A percentile compares a stretch with the other conserved stretches of the same genome.
phyloP scores from a whole-genome alignment of 2,797 vertebrate species.

The Urophycis tenuis region DNA sequence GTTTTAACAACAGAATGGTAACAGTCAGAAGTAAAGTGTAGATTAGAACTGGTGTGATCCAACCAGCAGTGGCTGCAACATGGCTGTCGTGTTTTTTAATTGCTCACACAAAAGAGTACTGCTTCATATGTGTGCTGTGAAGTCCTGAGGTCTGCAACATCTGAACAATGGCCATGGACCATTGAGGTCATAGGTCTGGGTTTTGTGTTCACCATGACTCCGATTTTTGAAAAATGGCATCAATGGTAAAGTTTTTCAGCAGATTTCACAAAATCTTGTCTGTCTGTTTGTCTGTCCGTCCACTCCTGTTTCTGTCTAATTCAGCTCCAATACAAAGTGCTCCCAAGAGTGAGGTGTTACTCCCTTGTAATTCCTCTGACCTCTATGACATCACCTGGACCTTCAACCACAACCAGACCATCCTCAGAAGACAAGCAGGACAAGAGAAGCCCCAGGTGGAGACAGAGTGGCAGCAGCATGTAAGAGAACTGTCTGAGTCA shows the following conservation, averaged over 20 bases:
- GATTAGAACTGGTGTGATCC: background rate
- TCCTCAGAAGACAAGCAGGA: background rate
- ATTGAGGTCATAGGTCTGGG: background rate
- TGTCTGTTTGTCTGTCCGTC: background rate
- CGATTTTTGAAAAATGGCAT: background rate
- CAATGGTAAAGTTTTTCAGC: too few relatives aligned
- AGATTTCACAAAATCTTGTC: background rate
- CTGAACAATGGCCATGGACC: background rate
- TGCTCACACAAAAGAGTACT: background rate
- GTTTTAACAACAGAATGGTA: background rate
- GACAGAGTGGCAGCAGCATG: background rate
- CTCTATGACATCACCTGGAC: background rate
- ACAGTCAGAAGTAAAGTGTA: background rate
- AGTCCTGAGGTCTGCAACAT: background rate
- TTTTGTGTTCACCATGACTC: background rate
- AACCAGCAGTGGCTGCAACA: background rate
- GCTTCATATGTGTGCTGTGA: background rate
- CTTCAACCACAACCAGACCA: background rate
- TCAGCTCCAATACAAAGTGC: background rate
- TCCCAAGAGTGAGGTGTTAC: background rate
- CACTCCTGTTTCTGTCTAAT: background rate
- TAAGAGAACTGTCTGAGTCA: background rate
- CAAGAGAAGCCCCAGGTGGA: background rate
- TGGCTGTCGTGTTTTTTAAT: too few relatives aligned
- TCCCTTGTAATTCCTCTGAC: background rate